Base-by-base conservation (phyloP, 1,140 invertebrate genomes). In the Saccostrea cuccullata region DNA sequence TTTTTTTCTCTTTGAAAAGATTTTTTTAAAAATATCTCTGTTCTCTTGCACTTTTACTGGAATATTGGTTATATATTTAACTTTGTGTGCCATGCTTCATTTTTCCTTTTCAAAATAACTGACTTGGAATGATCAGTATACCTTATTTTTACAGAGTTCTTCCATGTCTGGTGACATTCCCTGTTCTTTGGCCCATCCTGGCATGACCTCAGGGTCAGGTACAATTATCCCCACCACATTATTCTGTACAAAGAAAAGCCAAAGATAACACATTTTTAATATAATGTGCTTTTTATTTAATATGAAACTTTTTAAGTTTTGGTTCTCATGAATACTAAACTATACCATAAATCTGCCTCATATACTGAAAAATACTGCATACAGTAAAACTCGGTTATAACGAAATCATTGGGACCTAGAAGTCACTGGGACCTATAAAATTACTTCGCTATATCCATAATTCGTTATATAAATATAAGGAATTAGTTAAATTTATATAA, bases 191-290 rank as follows among this genome's bases (percentile, higher is more conserved):
- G 98, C 98, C 98, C 98, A 99, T 92, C 97, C 97, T 94, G 98
- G 97, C 12, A 99, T 95, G 26, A 98, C 97, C 91, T 99, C 98
- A 30, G 98, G 97, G 94, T 99, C 98, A 70, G 98, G 99, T 86
- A 99, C 98, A 86, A 99, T 97, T 86, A 99, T 96, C 58, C 97
- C 98, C 89, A 99, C 97, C 86, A 99, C 97, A 95, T 97, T 98
- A 55, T 98, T 98, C 97, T 98, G 95, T 84, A 88, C 6, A 89
- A 87, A 60, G 73, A 56, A 60, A 30, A 17, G n/a, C 13, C 13
- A 20, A 64, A 5, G 9, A 47, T 47, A 47, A 47, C 47, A 6
- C 47, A 47, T 47, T 9, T 36, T 47, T 6, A 47, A 8, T 47
- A 47, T 47, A 6, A 47, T 47, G 17, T 64, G 58, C n/a, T 20